Base-by-base conservation (phyloP, 2,888 invertebrate genomes). In the Mimachlamys varia region DNA sequence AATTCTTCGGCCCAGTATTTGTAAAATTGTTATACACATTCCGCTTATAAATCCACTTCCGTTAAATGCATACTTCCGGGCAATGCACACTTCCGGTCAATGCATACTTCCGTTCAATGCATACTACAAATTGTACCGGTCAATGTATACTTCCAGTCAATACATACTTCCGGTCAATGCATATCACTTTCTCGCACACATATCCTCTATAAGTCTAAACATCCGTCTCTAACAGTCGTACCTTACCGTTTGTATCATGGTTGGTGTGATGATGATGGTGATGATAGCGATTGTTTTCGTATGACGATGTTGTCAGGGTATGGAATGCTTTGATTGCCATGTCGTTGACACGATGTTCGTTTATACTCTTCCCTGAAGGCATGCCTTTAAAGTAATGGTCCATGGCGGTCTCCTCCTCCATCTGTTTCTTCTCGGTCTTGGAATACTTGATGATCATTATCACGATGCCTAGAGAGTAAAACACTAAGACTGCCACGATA, bases 321-420 rank as follows among this genome's bases (percentile, higher is more conserved):
- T 95, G 95, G 91, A 95, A 95, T 15, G 95, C 95, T 33, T 94
- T 94, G 89, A 95, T 95, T 22, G 95, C 95, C n/a, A 95, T 93
- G 55, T 93, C 92, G 91, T 95, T 95, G 13, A 95, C 95, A 22
- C 94, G 92, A 89, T 95, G 95, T 89, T 95, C 94, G n/a, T 95
- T 93, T 38, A 93, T 92, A 88, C 94, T 94, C 89, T 93, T 94
- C 22, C 93, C 93, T 49, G 92, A 93, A 0, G 95, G 95, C 95
- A 95, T 95, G 87, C 93, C 94, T 53, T 94, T 94, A 92, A 95
- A 95, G 93, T 95, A 95, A 89, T 94, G 94, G 88, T 95, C 95
- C n/a, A 95, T 93, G 3, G 94, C 93, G 5, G 93, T 93, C 88
- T 95, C 95, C 89, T 95, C 95, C 76, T 95, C 95, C 49, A 95